A percentile compares a stretch with the other conserved stretches of the same genome.
Evolutionary conservation across 1,140 invertebrate genomes (phyloP).

Genomic region (Brachionus rubens): DNA sequence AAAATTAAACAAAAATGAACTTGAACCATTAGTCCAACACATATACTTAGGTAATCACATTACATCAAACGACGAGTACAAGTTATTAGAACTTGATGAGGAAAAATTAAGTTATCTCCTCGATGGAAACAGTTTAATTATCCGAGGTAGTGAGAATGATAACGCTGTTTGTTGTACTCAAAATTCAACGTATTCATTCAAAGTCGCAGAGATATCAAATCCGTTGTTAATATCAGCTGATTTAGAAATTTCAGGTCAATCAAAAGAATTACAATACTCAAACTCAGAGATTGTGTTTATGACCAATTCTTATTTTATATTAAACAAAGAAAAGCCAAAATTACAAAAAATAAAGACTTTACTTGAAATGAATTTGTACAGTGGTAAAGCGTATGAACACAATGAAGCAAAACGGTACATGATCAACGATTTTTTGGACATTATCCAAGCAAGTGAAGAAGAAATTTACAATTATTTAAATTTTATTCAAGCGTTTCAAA

Average conservation of each 20-base stretch:
- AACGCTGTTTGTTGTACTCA: constrained; percentile 37
- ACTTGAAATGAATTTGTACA: constrained; percentile 26
- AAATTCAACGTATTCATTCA: constrained; percentile 42
- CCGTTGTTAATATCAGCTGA: background rate
- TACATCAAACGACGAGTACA: constrained; percentile 16
- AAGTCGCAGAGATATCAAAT: constrained; percentile 45
- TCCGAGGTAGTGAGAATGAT: constrained; percentile 1
- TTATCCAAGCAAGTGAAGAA: constrained; percentile 35
- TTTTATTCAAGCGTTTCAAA: constrained; percentile 38
- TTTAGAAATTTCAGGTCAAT: constrained; percentile 1
- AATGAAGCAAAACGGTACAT: background rate
- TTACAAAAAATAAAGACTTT: constrained; percentile 42
- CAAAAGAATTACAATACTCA: background rate
- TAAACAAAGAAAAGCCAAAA: constrained; percentile 13
- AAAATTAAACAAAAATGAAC: constrained; percentile 18
- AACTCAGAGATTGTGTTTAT: constrained; percentile 27
- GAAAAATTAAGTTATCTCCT: constrained; percentile 12
- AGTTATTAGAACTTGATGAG: constrained; percentile 29
- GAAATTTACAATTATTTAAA: constrained; percentile 40
- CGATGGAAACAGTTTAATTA: constrained; percentile 29
- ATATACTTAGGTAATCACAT: constrained; percentile 1
- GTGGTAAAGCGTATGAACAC: constrained; percentile 43
- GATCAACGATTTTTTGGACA: constrained; percentile 11
- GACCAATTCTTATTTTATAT: constrained; percentile 34
- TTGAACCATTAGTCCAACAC: constrained; percentile 9